Evolutionary conservation across 2,113 vertebrate genomes (phyloP).

Genomic region (Calyptommatus sinebrachiatus): DNA sequence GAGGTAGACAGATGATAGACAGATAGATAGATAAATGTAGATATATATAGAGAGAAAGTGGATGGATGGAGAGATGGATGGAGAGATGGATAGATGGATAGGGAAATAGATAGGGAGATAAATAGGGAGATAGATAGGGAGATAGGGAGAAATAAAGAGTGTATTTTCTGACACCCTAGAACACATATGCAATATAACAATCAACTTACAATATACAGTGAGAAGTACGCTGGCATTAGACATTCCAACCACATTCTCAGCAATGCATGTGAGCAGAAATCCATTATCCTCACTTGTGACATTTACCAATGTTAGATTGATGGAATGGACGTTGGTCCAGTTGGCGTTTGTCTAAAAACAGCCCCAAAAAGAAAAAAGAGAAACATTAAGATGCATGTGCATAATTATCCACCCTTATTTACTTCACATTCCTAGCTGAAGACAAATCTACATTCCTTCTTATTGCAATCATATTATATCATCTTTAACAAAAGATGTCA

Average conservation of each 20-base stretch:
- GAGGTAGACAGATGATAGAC: too few relatives aligned
- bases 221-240: slow-evolving; percentile 92
- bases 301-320: slow-evolving; percentile 93
- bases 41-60: too few relatives aligned
- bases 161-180: neutral
- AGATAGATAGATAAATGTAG: too few relatives aligned
- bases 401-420: too few relatives aligned
- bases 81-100: too few relatives aligned
- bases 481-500: neutral
- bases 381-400: slow-evolving; percentile 2
- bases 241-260: slow-evolving; percentile 97
- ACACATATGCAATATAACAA: neutral
- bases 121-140: too few relatives aligned
- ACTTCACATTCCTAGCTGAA: neutral
- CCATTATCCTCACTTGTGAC: slow-evolving; percentile 93
- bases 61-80: too few relatives aligned
- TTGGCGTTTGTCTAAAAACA: slow-evolving; percentile 87
- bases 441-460: neutral
- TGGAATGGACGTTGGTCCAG: slow-evolving; percentile 93
- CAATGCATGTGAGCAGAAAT: slow-evolving; percentile 90
- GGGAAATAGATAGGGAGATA: too few relatives aligned
- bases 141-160: too few relatives aligned
- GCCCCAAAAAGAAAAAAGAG: slow-evolving; percentile 18
- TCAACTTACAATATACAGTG: slow-evolving; percentile 90
- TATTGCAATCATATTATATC: neutral